Conservation (phyloP, 2,113 vertebrate genomes). For the Paramormyrops kingsleyae region DNA sequence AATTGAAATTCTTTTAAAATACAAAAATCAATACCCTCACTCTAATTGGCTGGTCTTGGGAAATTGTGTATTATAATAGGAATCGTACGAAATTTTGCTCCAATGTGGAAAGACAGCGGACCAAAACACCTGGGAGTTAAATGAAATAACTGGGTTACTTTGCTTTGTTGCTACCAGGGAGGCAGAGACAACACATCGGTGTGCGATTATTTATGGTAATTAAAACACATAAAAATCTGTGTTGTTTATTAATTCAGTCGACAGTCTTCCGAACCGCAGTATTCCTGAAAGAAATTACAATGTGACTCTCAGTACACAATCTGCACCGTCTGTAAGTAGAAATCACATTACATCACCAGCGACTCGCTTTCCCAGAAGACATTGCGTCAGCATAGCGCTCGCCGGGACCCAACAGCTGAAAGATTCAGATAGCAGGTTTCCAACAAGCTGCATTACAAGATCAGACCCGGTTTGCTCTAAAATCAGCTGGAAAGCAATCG, state of each 20-base stretch:
- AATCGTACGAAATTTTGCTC: background rate
- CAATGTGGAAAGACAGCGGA: background rate
- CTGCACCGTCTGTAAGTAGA: background rate
- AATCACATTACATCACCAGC: slow-evolving; percentile 12
- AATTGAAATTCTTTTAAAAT: background rate
- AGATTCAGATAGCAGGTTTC: background rate
- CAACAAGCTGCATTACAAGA: background rate
- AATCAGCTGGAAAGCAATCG: background rate
- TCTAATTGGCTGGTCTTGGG: background rate
- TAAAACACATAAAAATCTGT: background rate
- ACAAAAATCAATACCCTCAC: background rate
- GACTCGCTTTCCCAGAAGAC: background rate
- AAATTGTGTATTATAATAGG: background rate
- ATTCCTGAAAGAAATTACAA: background rate
- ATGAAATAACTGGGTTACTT: background rate
- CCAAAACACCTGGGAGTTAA: background rate
- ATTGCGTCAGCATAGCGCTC: background rate
- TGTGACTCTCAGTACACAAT: background rate
- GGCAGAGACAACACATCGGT: background rate
- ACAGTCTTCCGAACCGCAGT: background rate
- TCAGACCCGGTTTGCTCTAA: background rate
- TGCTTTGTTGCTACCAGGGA: background rate
- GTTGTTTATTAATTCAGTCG: background rate
- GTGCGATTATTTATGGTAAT: background rate
- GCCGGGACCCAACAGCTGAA: background rate